These are phyloP conservation scores for Nannoperca obscura DNA, from an alignment of 2,797 vertebrate species.

Conservation along the genomic window DNA sequence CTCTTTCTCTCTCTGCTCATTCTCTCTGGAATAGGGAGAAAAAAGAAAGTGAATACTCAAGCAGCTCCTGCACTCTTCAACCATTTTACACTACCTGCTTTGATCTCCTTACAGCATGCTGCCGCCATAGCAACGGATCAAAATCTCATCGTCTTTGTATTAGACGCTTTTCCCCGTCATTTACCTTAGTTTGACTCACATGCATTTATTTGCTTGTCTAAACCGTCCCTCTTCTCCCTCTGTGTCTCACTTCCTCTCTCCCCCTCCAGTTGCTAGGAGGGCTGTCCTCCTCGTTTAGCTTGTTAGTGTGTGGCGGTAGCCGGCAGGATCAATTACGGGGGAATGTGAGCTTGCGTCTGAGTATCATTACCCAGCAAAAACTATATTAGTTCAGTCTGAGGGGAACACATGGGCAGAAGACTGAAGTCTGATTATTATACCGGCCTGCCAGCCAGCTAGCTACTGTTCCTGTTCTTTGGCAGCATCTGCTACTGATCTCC, in stretches of 20 bases:
- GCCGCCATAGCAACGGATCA: conserved; percentile 75
- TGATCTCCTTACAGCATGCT: conserved; percentile 77
- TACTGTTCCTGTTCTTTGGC: conserved; percentile 61
- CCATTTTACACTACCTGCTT: conserved; percentile 82
- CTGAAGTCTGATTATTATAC: conserved; percentile 71
- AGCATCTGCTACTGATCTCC: conserved; percentile 71
- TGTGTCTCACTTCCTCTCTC: conserved; percentile 59
- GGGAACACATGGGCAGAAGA: conserved; percentile 75
- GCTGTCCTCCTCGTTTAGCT: conserved; percentile 84
- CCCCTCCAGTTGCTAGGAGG: conserved; percentile 74
- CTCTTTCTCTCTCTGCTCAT: conserved; percentile 68
- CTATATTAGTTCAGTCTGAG: conserved; percentile 82
- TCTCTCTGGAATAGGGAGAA: conserved; percentile 75
- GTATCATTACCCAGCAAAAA: conserved; percentile 85
- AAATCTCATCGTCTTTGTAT: conserved; percentile 73
- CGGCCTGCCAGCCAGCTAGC: conserved; percentile 61
- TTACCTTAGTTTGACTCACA: conserved; percentile 71
- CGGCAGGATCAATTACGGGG: conserved; percentile 84
- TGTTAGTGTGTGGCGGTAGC: conserved; percentile 81
- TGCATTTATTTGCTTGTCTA: conserved; percentile 77
- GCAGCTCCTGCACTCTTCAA: conserved; percentile 81
- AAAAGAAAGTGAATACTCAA: conserved; percentile 84
- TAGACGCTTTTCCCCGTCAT: conserved; percentile 57
- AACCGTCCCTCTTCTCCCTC: conserved; percentile 55
- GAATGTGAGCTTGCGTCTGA: conserved; percentile 80